Evolutionary conservation across 2,888 invertebrate genomes (phyloP).

Genomic region (Eupithecia inturbata): DNA sequence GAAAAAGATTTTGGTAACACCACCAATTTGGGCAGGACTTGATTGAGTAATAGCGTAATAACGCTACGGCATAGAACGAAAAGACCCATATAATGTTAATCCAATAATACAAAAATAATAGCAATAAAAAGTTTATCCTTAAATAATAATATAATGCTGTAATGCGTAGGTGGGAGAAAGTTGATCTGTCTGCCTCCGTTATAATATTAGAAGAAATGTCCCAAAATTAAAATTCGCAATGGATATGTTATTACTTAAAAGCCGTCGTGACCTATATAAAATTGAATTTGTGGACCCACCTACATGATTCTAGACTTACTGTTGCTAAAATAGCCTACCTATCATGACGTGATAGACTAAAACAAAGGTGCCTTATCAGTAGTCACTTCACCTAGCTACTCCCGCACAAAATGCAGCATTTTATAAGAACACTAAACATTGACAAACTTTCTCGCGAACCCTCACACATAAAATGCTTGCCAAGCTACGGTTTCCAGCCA

Average conservation of each 20-base stretch:
- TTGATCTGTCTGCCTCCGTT: constrained; percentile 31
- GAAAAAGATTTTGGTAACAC: constrained; percentile 23
- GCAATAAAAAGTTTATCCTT: constrained; percentile 31
- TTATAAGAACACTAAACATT: neutral
- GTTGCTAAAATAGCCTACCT: neutral
- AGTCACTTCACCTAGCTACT: neutral
- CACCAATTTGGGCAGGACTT: constrained; percentile 22
- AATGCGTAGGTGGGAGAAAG: constrained; percentile 32
- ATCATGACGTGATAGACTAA: neutral
- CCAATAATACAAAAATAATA: constrained; percentile 33
- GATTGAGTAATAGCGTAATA: constrained; percentile 24
- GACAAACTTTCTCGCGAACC: neutral
- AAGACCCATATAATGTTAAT: constrained; percentile 31
- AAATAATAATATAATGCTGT: constrained; percentile 27
- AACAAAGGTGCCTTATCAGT: neutral
- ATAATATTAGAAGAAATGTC: constrained; percentile 28
- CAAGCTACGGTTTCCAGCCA: neutral
- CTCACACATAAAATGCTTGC: neutral
- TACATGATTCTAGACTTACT: constrained; percentile 26
- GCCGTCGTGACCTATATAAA: constrained; percentile 39
- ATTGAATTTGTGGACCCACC: constrained; percentile 26
- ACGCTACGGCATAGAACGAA: constrained; percentile 16
- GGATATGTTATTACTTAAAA: constrained; percentile 28
- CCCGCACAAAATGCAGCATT: neutral
- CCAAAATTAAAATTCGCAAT: constrained; percentile 31